Evolutionary conservation across 2,797 vertebrate genomes (phyloP), one percentile per base, ranked within the genome.

Genomic region (Craterocephalus amniculus): DNA sequence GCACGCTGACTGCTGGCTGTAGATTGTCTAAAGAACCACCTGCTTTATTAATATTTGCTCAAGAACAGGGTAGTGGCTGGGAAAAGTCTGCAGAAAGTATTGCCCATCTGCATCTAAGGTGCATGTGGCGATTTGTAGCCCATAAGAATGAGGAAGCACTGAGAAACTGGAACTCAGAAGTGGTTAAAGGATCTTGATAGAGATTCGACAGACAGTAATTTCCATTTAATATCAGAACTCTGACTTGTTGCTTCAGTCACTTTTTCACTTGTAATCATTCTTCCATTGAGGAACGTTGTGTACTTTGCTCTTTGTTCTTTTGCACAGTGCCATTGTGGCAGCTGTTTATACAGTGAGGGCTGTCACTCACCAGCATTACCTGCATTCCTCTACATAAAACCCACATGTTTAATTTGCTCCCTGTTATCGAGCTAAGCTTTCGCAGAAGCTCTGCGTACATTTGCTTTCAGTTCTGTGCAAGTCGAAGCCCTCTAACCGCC

Each of bases 381-480:
- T 38, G 10, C 10, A 18, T 43, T 59, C 54, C 22, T 66, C 20
- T 60, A 57, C 9, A 20, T 56, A 62, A 68, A 27, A 38, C 40
- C 26, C 36, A 22, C n/a, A 32, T 63, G 51, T 70, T 72, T 74
- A 56, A 43, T 49, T 48, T 57, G 52, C 20, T 31, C 29, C 24
- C 62, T 38, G 26, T 64, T 70, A 16, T 66, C 31, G 26, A 62
- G 59, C 70, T 67, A 40, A 52, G 1, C 20, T 59, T 26, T 8
- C 24, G 63, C 12, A 64, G 22, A 32, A 29, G 56, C 29, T 58
- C 59, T 18, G 54, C 16, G 22, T 48, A 14, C 24, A 16, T 73
- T 63, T 76, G 54, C 56, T 63, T 72, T 36, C 13, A 65, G 58
- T 34, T 67, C n/a, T 32, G 24, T 51, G 2, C 8, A 45, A 8